These are phyloP conservation scores for Antheraea yamamai DNA, from an alignment of 2,888 invertebrate species.

Conservation along the genomic window DNA sequence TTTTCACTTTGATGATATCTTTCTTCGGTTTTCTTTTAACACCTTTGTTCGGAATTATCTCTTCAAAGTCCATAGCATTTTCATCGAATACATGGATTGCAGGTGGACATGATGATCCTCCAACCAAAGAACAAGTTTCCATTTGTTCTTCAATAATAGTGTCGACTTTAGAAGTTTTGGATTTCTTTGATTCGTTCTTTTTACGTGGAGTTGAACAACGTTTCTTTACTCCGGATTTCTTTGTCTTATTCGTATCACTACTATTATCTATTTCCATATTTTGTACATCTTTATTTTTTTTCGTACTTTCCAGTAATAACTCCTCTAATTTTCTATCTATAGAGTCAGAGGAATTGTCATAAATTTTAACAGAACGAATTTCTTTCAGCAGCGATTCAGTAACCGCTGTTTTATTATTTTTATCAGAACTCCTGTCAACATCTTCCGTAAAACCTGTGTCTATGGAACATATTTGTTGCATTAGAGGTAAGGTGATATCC, in stretches of 20 bases:
- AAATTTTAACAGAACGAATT: conserved; percentile 48
- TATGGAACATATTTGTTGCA: conserved; percentile 59
- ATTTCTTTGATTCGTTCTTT: conserved; percentile 39
- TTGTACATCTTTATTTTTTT: conserved; percentile 43
- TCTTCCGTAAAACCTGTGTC: conserved; percentile 41
- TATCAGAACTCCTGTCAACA: conserved; percentile 21
- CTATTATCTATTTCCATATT: conserved; percentile 37
- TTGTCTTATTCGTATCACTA: not conserved
- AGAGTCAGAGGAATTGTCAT: conserved; percentile 48
- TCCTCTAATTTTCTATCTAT: conserved; percentile 60
- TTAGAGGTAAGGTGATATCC: conserved; percentile 61
- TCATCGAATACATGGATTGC: conserved; percentile 40
- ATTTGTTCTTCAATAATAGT: conserved; percentile 60
- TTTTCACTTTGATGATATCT: conserved; percentile 72
- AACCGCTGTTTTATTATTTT: conserved; percentile 28
- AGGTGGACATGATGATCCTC: conserved; percentile 63
- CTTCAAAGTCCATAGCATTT: conserved; percentile 31
- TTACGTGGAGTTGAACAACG: conserved; percentile 63
- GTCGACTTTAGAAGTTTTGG: conserved; percentile 42
- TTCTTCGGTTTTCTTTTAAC: conserved; percentile 53
- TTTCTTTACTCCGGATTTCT: conserved; percentile 39
- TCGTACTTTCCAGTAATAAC: conserved; percentile 65
- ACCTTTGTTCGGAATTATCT: conserved; percentile 28
- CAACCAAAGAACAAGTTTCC: conserved; percentile 50
- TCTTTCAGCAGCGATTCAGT: conserved; percentile 55